phyloP scores from a whole-genome alignment of 2,113 vertebrate genomes.

The Gasterosteus aculeatus region DNA sequence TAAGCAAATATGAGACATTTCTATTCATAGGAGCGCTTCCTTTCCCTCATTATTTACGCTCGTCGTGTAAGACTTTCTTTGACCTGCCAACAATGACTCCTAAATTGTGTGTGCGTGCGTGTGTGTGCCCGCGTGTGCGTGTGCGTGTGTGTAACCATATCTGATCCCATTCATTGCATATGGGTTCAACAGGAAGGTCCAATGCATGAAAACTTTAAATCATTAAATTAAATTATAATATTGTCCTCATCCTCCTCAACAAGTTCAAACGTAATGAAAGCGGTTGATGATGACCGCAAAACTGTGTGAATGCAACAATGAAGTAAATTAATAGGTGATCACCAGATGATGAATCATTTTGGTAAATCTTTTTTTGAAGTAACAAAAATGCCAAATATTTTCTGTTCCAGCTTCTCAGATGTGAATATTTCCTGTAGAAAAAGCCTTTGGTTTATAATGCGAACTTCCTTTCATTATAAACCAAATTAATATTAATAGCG shows the following conservation, averaged over 20 bases:
- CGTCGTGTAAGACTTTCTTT: slow-evolving; percentile 5
- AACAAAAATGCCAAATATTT: background rate
- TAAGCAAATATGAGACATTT: slow-evolving; percentile 39
- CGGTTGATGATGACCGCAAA: background rate
- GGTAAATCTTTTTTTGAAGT: no score
- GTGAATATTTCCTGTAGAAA: background rate
- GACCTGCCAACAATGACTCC: background rate
- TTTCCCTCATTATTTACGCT: slow-evolving; percentile 29
- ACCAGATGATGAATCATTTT: background rate
- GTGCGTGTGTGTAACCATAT: background rate
- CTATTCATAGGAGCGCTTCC: slow-evolving; percentile 31
- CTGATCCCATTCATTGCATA: background rate
- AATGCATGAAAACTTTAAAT: background rate
- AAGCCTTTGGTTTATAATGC: no score
- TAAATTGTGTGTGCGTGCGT: no score
- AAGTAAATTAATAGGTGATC: background rate
- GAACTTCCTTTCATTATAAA: background rate
- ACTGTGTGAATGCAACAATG: background rate
- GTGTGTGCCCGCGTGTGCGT: no score
- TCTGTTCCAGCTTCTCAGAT: background rate
- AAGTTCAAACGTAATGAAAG: background rate
- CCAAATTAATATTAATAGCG: background rate
- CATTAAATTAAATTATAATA: background rate
- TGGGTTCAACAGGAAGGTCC: background rate
- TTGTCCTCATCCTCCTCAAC: background rate